Conservation (phyloP, 2,113 vertebrate genomes). For the Sisor rabdophorus region DNA sequence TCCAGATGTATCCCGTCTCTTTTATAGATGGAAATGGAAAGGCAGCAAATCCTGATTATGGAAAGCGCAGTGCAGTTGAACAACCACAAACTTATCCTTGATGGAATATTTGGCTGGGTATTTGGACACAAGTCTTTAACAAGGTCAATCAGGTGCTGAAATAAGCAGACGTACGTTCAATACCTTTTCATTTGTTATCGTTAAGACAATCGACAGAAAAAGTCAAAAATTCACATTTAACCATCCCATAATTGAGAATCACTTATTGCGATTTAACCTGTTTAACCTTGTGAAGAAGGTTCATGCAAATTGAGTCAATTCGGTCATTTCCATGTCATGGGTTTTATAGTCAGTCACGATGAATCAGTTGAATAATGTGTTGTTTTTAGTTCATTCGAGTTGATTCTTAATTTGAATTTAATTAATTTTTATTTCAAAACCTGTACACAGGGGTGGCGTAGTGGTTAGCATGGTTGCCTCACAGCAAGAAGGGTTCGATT, state of each 20-base stretch:
- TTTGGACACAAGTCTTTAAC: slow-evolving; percentile 63
- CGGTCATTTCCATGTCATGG: neutral
- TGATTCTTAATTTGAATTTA: neutral
- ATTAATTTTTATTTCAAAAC: neutral
- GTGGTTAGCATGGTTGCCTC: no score
- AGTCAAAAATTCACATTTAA: neutral
- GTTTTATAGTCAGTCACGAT: neutral
- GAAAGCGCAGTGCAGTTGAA: neutral
- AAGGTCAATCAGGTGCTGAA: neutral
- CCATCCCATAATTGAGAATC: neutral
- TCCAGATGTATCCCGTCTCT: slow-evolving; percentile 9
- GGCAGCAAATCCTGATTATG: neutral
- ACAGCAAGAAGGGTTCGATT: no score
- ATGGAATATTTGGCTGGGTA: slow-evolving; percentile 59
- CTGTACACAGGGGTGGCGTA: no score
- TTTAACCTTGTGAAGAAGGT: neutral
- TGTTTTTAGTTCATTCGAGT: neutral
- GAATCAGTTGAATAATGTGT: neutral
- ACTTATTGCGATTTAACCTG: neutral
- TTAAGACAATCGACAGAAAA: neutral
- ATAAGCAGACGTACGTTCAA: slow-evolving; percentile 19
- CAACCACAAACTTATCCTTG: neutral
- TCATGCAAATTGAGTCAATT: neutral
- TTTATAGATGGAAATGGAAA: slow-evolving; percentile 20
- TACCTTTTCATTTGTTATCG: slow-evolving; percentile 52